Base-by-base conservation (phyloP, 2,113 vertebrate genomes). In the Aphyosemion australe region DNA sequence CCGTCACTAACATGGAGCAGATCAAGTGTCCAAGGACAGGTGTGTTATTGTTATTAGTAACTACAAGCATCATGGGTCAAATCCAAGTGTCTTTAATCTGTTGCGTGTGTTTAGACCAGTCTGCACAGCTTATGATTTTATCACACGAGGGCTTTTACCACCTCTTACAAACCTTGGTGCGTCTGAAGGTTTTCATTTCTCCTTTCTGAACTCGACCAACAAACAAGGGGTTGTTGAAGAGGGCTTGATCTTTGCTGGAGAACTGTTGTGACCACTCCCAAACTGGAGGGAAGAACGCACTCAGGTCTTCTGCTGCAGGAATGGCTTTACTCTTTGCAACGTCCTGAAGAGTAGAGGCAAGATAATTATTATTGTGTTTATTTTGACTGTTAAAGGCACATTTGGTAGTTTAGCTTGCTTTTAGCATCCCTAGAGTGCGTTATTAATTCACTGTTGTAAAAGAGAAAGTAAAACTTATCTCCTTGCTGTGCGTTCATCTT, bases 181-280 rank as follows among this genome's bases (percentile, higher is more conserved):
- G 93, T 14, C 84, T 95, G 55, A 96, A 98, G 20, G 91, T 76
- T 63, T 94, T 96, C n/a, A 92, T 84, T 2, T 94, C 89, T 50
- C 96, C 93, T 0, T 95, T 97, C 18, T 95, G 95, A 14, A 95
- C 74, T 92, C 96, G 98, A 1, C 97, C 97, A 0, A 99, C 61
- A 9, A 95, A 99, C 83, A 95, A 85, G 2, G 97, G 97, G 84
- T 96, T 99, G 86, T 96, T 96, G 75, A 99, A 99, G 32, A 99
- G 94, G 42, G 95, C 87, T 63, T 95, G 91, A 65, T 98, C 96
- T 89, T 93, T 94, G 6, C 81, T 79, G 2, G 93, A 88, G 61
- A 95, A 96, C 90, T 99, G 97, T 13, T 97, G 94, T 2, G 95
- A 95, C 97, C 97, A 99, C 83, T 99, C 94, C 97, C 97, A 99